phyloP scores from a whole-genome alignment of 2,797 vertebrate genomes.

The Acanthopagrus latus region DNA sequence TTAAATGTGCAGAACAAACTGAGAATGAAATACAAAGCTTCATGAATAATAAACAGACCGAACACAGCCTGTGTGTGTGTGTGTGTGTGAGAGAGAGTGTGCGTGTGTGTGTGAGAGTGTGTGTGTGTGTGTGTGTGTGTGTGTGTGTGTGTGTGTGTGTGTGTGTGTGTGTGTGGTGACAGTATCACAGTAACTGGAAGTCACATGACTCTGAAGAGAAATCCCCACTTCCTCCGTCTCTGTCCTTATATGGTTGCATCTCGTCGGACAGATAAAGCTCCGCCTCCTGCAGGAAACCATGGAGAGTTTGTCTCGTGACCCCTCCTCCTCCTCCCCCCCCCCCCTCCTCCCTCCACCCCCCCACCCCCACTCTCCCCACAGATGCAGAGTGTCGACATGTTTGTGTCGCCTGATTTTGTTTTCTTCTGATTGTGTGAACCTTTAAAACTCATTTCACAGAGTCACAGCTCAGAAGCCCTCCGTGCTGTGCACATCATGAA shows the following conservation, averaged over 20 bases:
- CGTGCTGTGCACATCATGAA: too few species aligned
- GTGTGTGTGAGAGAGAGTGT: too few species aligned
- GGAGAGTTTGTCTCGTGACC: too few species aligned
- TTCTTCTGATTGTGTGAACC: not conserved
- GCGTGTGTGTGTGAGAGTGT: too few species aligned
- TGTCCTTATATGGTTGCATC: conserved; percentile 77
- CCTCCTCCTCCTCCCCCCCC: not conserved
- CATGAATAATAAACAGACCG: too few species aligned
- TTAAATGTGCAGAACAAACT: too few species aligned
- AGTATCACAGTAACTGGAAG: conserved; percentile 68
- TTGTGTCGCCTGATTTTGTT: not conserved
- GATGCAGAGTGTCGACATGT: not conserved
- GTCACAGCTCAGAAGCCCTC: not conserved
- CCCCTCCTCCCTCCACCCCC: too few species aligned
- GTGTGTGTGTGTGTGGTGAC: not conserved
- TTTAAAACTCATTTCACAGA: not conserved
- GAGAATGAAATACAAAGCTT: too few species aligned
- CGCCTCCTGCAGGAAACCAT: conserved; percentile 43
- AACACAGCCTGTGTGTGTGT: too few species aligned
- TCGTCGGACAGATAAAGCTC: not conserved
- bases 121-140: too few species aligned
- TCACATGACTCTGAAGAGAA: conserved; percentile 78
- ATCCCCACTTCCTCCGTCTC: conserved; percentile 77
- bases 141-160: not conserved
- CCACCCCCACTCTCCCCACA: not conserved